Percentiles rank a stretch among this genome's conserved stretches.
phyloP scores from a whole-genome alignment of 2,113 vertebrate species.

The Leuciscus idus region DNA sequence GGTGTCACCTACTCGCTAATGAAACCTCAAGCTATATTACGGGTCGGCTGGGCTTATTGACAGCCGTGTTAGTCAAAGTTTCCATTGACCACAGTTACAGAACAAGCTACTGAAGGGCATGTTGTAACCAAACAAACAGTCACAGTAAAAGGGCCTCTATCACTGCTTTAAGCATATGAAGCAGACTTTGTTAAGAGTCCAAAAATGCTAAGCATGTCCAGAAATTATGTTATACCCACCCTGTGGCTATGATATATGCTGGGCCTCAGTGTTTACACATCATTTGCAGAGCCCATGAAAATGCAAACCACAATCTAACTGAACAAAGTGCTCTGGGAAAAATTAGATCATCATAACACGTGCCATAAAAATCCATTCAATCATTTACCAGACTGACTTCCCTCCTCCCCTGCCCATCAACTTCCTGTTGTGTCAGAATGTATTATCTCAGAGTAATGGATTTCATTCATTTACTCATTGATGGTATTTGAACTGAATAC shows the following conservation, averaged over 20 bases:
- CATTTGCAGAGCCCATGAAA: background rate
- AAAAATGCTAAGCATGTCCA: background rate
- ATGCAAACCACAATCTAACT: slow-evolving; percentile 3
- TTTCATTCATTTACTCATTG: slow-evolving; percentile 64
- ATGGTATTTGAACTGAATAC: background rate
- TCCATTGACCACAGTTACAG: slow-evolving; percentile 45
- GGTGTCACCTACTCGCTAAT: background rate
- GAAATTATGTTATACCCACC: background rate
- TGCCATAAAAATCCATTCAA: slow-evolving; percentile 73
- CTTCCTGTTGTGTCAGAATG: slow-evolving; percentile 63
- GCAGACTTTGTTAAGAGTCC: background rate
- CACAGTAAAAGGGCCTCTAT: slow-evolving; percentile 8
- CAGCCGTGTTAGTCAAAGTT: slow-evolving; percentile 32
- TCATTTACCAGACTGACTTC: slow-evolving; percentile 47
- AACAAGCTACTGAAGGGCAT: slow-evolving; percentile 42
- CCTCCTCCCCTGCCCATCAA: slow-evolving; percentile 23
- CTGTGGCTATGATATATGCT: background rate
- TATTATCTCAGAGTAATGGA: slow-evolving; percentile 65
- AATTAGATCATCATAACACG: slow-evolving; percentile 67
- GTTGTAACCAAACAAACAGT: slow-evolving; percentile 28
- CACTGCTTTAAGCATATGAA: background rate
- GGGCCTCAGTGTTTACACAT: background rate
- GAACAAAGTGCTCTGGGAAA: slow-evolving; percentile 58
- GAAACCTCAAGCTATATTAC: slow-evolving; percentile 35
- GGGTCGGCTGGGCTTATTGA: slow-evolving; percentile 31